Conservation (phyloP, 2,888 invertebrate genomes). For the Anaspis maculata region DNA sequence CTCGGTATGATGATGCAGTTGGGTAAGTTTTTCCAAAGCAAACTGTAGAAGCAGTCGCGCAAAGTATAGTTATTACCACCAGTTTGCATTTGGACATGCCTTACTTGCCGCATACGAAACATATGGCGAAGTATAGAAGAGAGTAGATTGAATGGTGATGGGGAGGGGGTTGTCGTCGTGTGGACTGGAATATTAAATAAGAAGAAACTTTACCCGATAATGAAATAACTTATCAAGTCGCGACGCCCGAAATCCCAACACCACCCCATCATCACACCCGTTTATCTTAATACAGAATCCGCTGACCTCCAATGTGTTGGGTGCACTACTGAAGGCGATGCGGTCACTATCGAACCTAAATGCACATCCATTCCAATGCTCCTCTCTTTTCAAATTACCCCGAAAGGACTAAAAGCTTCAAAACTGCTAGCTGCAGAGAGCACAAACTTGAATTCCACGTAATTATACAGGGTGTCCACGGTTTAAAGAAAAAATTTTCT, state of each 20-base stretch:
- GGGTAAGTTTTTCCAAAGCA: conserved; percentile 11
- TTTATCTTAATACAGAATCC: conserved; percentile 15
- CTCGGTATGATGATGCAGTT: conserved; percentile 7
- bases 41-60: too few species aligned
- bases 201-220: conserved; percentile 22
- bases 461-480: too few species aligned
- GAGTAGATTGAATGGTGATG: too few species aligned
- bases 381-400: conserved; percentile 19
- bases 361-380: conserved; percentile 13
- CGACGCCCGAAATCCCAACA: too few species aligned
- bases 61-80: too few species aligned
- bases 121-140: too few species aligned
- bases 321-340: conserved; percentile 19
- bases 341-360: conserved; percentile 16
- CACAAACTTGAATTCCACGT: too few species aligned
- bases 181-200: conserved; percentile 24
- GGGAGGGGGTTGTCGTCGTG: too few species aligned
- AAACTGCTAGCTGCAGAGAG: conserved; percentile 14
- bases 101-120: too few species aligned
- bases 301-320: conserved; percentile 21
- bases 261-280: too few species aligned
- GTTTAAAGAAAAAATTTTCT: too few species aligned
- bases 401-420: conserved; percentile 17
- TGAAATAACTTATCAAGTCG: conserved; percentile 27
- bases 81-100: too few species aligned